These are phyloP conservation scores for cattle (Bos taurus) DNA, from an alignment of 2,113 vertebrate genomes.

Conservation along the genomic window ARS-UCD2.0 NC_037347.1:57351501-57352000, in stretches of 20 bases:
- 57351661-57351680: not conserved
- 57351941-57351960: not conserved
- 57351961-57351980: fast-evolving
- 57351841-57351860: not conserved
- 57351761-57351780: not conserved
- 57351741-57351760: not conserved
- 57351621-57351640: not conserved
- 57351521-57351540: not conserved
- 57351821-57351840: not conserved
- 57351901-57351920: not conserved
- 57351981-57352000: not conserved
- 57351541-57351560: not conserved
- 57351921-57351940: not conserved
- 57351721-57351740: not conserved
- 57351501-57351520: not conserved
- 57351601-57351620: not conserved
- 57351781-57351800: not conserved
- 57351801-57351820: not conserved
- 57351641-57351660: not conserved
- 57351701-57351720: not conserved
- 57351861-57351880: not conserved
- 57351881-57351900: not conserved
- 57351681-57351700: not conserved
- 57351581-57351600: not conserved
- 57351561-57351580: not conserved